A percentile compares a stretch with the other conserved stretches of the same genome.
Evolutionary conservation across 1,140 invertebrate genomes (phyloP).

Genomic region (Drosophila littoralis): DNA sequence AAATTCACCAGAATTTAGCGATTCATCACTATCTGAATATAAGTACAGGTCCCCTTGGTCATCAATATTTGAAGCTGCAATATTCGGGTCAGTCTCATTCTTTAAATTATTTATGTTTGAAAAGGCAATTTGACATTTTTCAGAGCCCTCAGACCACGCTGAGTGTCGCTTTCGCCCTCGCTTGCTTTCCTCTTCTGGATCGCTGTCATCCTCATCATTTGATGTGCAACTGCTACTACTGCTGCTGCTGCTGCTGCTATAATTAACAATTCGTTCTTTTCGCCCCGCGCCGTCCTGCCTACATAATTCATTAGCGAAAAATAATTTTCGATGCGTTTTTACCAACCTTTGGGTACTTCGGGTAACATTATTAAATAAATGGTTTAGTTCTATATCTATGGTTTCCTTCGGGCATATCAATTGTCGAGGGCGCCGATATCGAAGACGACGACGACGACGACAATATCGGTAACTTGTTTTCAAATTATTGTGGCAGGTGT

Average conservation of each 20-base stretch:
- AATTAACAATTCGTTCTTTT: constrained; percentile 55
- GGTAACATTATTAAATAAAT: constrained; percentile 44
- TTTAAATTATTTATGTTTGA: constrained; percentile 29
- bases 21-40: constrained; percentile 28
- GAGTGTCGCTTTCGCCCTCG: neutral
- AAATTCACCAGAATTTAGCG: neutral
- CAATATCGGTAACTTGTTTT: constrained; percentile 4
- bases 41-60: constrained; percentile 21
- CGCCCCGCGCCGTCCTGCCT: constrained; percentile 22
- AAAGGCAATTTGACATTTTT: constrained; percentile 2
- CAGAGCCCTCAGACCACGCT: neutral
- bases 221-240: constrained; percentile 45
- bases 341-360: neutral
- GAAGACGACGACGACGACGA: constrained; percentile 7
- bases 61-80: constrained; percentile 1
- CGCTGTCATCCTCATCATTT: constrained; percentile 53
- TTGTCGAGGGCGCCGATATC: neutral
- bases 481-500: constrained; percentile 14
- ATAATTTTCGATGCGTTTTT: constrained; percentile 65
- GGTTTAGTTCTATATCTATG: constrained; percentile 57
- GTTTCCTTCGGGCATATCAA: neutral
- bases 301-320: constrained; percentile 65
- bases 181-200: constrained; percentile 30
- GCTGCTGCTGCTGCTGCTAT: constrained; percentile 59
- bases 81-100: constrained; percentile 49